Conservation (phyloP, 2,113 vertebrate species). For the Petrocephalus microphthalmus region DNA sequence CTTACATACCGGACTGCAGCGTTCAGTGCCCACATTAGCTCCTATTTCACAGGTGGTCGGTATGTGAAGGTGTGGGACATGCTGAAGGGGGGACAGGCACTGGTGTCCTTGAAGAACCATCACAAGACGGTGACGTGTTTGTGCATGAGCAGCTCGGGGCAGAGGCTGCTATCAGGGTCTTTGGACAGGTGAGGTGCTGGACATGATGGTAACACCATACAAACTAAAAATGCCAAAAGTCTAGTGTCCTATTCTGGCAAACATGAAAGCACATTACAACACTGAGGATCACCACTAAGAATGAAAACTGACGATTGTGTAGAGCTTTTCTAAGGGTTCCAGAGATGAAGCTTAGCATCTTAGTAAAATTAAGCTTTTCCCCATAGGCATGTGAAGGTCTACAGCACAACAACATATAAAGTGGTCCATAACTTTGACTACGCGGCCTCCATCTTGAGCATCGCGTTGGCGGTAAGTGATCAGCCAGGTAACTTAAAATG, state of each 20-base stretch:
- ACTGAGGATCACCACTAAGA: background rate
- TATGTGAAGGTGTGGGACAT: constrained; percentile 94
- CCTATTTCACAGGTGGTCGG: constrained; percentile 70
- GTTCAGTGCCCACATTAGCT: background rate
- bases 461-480: constrained; percentile 81
- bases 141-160: constrained; percentile 80
- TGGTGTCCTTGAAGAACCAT: constrained; percentile 90
- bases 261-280: background rate
- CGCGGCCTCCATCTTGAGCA: constrained; percentile 82
- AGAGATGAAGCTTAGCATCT: background rate
- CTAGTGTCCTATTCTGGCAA: background rate
- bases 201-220: background rate
- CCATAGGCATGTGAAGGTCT: constrained; percentile 88
- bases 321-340: background rate
- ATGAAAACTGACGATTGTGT: background rate
- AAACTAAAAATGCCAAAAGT: too few species aligned
- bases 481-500: background rate
- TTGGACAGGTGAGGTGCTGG: constrained; percentile 76
- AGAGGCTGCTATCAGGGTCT: constrained; percentile 85
- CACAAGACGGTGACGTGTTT: constrained; percentile 94
- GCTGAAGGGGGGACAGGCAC: constrained; percentile 83
- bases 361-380: background rate
- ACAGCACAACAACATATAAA: constrained; percentile 89
- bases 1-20: background rate
- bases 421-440: constrained; percentile 92